These are phyloP conservation scores for Drosophila heteroneura DNA, from an alignment of 2,888 invertebrate species.

Conservation along the genomic window DNA sequence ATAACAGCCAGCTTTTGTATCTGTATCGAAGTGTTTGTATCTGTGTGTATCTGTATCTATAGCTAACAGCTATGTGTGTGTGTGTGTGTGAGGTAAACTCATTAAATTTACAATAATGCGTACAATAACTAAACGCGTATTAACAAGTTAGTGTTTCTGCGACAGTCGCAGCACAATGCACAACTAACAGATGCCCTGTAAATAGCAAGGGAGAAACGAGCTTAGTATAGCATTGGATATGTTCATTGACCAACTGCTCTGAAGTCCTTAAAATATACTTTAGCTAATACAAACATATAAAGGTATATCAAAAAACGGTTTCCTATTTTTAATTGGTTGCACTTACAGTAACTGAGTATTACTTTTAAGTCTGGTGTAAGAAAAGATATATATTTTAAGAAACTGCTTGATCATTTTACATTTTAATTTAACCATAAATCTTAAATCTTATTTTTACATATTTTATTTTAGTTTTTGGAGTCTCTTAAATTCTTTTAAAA, in stretches of 20 bases:
- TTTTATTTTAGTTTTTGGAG: too few relatives aligned
- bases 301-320: rapidly evolving
- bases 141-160: constrained; percentile 23
- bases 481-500: too few relatives aligned
- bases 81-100: constrained; percentile 60
- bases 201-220: neutral
- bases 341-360: neutral
- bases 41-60: constrained; percentile 23
- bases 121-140: constrained; percentile 72
- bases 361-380: neutral
- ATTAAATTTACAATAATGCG: constrained; percentile 78
- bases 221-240: neutral
- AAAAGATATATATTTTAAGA: too few relatives aligned
- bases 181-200: constrained; percentile 10
- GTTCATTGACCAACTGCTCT: neutral
- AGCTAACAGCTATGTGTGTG: constrained; percentile 17
- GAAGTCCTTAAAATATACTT: too few relatives aligned
- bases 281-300: neutral
- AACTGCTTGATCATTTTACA: neutral
- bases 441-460: too few relatives aligned
- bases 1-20: constrained; percentile 65
- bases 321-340: too few relatives aligned
- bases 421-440: neutral
- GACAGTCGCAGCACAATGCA: too few relatives aligned
- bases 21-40: constrained; percentile 30